Evolutionary conservation across 2,888 invertebrate genomes (phyloP), one percentile per base, ranked within the genome.

Genomic region (Patella caerulea): DNA sequence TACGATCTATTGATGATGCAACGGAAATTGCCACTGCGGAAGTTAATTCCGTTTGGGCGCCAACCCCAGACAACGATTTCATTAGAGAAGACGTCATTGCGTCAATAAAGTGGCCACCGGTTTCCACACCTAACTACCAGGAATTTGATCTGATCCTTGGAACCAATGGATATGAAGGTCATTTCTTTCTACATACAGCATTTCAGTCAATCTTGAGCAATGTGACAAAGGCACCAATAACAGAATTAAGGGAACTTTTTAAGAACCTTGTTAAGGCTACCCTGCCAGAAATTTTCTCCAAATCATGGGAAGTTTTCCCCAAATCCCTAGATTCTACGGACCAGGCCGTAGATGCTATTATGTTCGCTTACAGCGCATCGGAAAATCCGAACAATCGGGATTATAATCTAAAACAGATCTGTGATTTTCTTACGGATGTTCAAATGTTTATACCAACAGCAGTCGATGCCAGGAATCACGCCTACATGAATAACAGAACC

Each of bases 211-310:
- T 65, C 19, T 24, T 24, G 14, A 24, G 14, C 19, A 19, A 24
- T 19, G 24, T 65, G 11, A 65, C 19, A 65, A 19, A 19, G 14
- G 19, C 24, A 9, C 11, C 65, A 24, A 65, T 24, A 2, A 24
- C 65, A 12, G 24, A 24, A 24, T 65, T 65, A 11, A 19, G 19
- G 24, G 65, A 65, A 65, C 19, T 65, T 24, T 65, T 65, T 65
- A 65, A 24, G 24, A 24, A 19, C 19, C 24, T 65, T 65, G 19
- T 65, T 19, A 65, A 24, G 24, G 11, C 3, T 19, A 19, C 19
- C 2, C 19, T 65, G 3, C 65, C 80, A 24, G 76, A 54, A 29
- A 76, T 78, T 72, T 80, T 78, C 53, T 78, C 55, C 55, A 65
- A 55, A 5, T 45, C 45, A 4, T 12, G 3, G 2, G 19, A 24